Evolutionary conservation across 2,113 vertebrate species (phyloP).

Genomic region (Ceyx cyanopectus): DNA sequence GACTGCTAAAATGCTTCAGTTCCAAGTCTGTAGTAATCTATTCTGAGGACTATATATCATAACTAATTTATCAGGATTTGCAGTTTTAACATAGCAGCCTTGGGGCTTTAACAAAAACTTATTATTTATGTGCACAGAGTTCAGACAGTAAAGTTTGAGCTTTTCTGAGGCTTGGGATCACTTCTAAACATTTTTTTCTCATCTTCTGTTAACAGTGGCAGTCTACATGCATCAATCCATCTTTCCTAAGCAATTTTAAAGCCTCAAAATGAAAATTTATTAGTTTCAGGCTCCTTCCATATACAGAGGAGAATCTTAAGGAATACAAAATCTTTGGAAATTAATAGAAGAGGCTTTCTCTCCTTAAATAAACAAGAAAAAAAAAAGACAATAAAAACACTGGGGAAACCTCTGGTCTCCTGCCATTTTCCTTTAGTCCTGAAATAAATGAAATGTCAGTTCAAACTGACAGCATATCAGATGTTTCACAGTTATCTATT

Average conservation of each 20-base stretch:
- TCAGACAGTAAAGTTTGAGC: background rate
- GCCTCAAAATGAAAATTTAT: background rate
- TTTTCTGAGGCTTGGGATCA: background rate
- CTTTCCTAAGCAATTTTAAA: background rate
- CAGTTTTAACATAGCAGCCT: conserved; percentile 10
- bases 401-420: background rate
- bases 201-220: background rate
- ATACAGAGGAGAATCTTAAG: background rate
- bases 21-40: background rate
- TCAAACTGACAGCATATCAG: background rate
- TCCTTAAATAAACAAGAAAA: background rate
- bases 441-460: background rate
- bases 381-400: background rate
- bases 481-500: background rate
- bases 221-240: background rate
- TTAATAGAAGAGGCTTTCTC: background rate
- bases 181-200: background rate
- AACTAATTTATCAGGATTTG: conserved; percentile 39
- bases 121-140: conserved; percentile 24
- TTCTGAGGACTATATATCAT: background rate
- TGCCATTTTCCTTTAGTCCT: background rate
- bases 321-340: background rate
- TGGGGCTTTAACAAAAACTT: conserved; percentile 9
- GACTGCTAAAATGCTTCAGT: background rate
- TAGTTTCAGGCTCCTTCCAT: background rate